Evolutionary conservation across 2,113 vertebrate species (phyloP).

Genomic region (Ceuthmochares aereus): DNA sequence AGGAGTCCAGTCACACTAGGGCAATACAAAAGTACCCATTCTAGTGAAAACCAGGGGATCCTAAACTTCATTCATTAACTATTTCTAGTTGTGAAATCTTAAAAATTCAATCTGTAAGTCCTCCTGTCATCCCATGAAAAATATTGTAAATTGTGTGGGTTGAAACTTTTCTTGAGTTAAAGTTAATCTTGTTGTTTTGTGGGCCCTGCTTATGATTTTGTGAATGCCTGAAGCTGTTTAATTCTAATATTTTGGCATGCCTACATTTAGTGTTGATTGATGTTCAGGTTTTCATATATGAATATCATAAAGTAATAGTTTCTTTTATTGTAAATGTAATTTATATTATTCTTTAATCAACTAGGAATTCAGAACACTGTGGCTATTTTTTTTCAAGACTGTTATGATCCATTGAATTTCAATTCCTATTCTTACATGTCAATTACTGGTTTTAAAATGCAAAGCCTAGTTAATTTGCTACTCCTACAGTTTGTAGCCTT

Average conservation of each 20-base stretch:
- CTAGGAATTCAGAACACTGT: not conserved
- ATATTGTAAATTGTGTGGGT: not conserved
- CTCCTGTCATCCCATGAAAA: not conserved
- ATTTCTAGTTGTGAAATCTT: not conserved
- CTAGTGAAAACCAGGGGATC: not conserved
- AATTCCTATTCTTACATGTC: not conserved
- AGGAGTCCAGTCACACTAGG: not conserved
- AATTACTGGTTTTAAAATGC: not conserved
- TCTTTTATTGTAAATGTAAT: not conserved
- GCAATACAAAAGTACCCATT: fast-evolving
- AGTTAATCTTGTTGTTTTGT: not conserved
- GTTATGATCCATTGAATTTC: not conserved
- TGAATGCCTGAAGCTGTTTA: not conserved
- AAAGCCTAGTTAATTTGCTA: slow-evolving; percentile 12
- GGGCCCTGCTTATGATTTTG: not conserved
- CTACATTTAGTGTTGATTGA: not conserved
- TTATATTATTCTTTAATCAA: not conserved
- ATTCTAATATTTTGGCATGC: not conserved
- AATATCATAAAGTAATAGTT: not conserved
- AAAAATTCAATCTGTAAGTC: not conserved
- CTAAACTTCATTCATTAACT: not conserved
- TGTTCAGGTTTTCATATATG: not conserved
- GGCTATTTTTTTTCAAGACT: not conserved
- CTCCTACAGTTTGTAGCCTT: not conserved
- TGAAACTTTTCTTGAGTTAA: not conserved